Percentiles rank a stretch among this genome's conserved stretches.
phyloP scores from a whole-genome alignment of 2,113 vertebrate species.

The Nannospalax galili region DNA sequence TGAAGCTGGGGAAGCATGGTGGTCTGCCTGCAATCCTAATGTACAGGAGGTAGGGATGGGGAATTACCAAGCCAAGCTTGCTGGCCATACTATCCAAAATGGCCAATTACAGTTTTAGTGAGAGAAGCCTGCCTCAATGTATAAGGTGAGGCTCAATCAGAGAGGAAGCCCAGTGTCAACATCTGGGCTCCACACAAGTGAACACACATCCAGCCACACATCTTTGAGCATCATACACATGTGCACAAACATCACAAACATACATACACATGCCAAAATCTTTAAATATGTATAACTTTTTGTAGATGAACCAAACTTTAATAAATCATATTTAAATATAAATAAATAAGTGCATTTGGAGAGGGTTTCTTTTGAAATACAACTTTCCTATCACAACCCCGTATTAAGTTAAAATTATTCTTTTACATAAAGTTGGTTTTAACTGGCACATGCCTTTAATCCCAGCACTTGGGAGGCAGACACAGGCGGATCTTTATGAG shows the following conservation, averaged over 20 bases:
- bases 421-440: background rate
- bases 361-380: background rate
- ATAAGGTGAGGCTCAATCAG: background rate
- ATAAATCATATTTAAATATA: background rate
- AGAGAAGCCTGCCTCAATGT: background rate
- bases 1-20: background rate
- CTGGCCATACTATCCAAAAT: background rate
- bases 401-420: background rate
- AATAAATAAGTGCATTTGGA: background rate
- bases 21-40: background rate
- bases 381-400: background rate
- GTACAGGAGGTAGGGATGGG: background rate
- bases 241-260: background rate
- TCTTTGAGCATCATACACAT: background rate
- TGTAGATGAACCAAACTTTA: background rate
- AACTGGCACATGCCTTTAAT: too few relatives aligned
- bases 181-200: background rate
- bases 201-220: too few relatives aligned
- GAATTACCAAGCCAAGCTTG: background rate
- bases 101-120: background rate
- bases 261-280: background rate
- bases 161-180: background rate
- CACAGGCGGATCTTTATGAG: too few relatives aligned
- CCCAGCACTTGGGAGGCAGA: too few relatives aligned
- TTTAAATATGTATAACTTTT: background rate